Evolutionary conservation across 2,113 vertebrate genomes (phyloP).

Genomic region (Philantomba maxwellii): DNA sequence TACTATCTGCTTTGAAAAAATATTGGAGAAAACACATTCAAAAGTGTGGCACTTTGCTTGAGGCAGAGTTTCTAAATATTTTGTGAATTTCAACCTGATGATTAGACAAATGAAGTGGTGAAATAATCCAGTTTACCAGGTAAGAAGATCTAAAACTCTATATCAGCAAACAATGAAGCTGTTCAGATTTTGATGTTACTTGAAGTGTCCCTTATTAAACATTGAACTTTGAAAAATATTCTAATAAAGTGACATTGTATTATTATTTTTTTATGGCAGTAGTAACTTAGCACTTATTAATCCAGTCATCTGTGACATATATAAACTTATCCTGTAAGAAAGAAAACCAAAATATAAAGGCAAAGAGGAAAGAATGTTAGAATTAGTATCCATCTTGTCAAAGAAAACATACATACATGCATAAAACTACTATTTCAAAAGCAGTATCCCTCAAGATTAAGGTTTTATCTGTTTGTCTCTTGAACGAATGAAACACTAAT

Average conservation of each 20-base stretch:
- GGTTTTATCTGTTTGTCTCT: slow-evolving; percentile 28
- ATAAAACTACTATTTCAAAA: slow-evolving; percentile 59
- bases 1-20: slow-evolving; percentile 19
- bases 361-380: slow-evolving; percentile 58
- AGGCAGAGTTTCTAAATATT: slow-evolving; percentile 16
- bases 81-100: slow-evolving; percentile 17
- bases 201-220: slow-evolving; percentile 53
- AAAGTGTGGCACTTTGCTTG: neutral
- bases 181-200: neutral
- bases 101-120: slow-evolving; percentile 47
- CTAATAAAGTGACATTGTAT: slow-evolving; percentile 63
- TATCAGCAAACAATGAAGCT: slow-evolving; percentile 1
- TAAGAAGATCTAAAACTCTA: slow-evolving; percentile 46
- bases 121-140: slow-evolving; percentile 60
- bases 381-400: slow-evolving; percentile 63
- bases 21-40: neutral
- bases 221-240: slow-evolving; percentile 64
- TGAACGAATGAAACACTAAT: neutral
- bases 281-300: slow-evolving; percentile 70
- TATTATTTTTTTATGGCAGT: slow-evolving; percentile 61
- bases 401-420: slow-evolving; percentile 56
- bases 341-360: slow-evolving; percentile 58
- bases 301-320: slow-evolving; percentile 68
- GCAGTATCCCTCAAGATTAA: slow-evolving; percentile 58
- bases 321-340: slow-evolving; percentile 54